phyloP scores from a whole-genome alignment of 2,888 invertebrate genomes.

The Lapara coniferarum region DNA sequence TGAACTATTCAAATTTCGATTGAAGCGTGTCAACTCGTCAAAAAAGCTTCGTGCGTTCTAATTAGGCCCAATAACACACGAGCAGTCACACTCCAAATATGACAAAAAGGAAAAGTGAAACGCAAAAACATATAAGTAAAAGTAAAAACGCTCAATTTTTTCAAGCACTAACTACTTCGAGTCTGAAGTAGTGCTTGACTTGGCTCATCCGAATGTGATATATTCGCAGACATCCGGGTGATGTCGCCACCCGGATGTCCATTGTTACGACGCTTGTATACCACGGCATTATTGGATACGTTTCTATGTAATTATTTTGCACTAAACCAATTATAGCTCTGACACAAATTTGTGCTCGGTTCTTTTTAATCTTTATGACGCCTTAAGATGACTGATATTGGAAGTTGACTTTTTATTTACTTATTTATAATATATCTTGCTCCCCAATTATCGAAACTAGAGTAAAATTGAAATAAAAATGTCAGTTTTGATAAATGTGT shows the following conservation, averaged over 20 bases:
- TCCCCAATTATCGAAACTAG: too few species aligned
- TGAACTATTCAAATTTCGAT: too few species aligned
- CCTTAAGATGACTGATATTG: neutral
- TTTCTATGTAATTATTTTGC: neutral
- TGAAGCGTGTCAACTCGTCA: too few species aligned
- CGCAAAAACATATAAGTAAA: constrained; percentile 3
- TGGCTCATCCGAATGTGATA: constrained; percentile 6
- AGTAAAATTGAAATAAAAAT: too few species aligned
- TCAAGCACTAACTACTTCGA: constrained; percentile 17
- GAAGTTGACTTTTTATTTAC: neutral
- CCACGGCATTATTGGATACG: neutral
- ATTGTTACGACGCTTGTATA: constrained; percentile 6
- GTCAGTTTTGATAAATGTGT: too few species aligned
- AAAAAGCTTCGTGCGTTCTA: too few species aligned
- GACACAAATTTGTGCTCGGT: neutral
- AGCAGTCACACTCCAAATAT: neutral
- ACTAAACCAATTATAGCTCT: neutral
- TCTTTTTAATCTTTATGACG: neutral
- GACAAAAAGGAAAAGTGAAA: constrained; percentile 12
- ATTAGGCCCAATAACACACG: too few species aligned
- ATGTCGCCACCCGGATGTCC: constrained; percentile 12
- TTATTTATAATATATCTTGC: too few species aligned
- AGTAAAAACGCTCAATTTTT: constrained; percentile 18
- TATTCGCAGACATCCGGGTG: neutral
- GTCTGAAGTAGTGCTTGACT: constrained; percentile 20